Evolutionary conservation across 2,797 vertebrate genomes (phyloP).

Genomic region (Acanthornis magna): DNA sequence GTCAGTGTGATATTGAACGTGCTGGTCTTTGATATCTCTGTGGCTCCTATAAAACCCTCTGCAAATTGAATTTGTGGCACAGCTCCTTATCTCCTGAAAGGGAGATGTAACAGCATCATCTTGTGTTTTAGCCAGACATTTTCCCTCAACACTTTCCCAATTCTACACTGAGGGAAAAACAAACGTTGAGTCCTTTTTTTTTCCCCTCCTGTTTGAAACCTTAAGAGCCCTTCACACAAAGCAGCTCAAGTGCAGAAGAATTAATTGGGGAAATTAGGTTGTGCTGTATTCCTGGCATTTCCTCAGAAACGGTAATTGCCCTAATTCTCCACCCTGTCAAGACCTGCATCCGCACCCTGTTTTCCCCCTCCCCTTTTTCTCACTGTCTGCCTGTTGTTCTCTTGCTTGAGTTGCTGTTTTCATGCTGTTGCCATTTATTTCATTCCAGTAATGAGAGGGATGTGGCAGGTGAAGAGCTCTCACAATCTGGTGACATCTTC

Average conservation of each 20-base stretch:
- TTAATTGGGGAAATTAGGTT: conserved; percentile 70
- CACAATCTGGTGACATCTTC: conserved; percentile 29
- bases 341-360: conserved; percentile 1
- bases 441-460: conserved; percentile 53
- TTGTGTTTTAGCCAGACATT: background rate
- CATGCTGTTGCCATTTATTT: conserved; percentile 53
- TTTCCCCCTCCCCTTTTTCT: background rate
- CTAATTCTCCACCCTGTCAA: conserved; percentile 34
- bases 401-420: conserved; percentile 55
- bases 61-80: background rate
- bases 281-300: conserved; percentile 53
- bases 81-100: conserved; percentile 17
- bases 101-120: conserved; percentile 24
- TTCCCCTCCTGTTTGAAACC: background rate
- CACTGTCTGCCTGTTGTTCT: conserved; percentile 30
- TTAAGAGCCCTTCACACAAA: conserved; percentile 44
- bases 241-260: conserved; percentile 51
- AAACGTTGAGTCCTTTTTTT: background rate
- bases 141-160: background rate
- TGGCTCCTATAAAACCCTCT: background rate
- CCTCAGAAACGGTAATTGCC: conserved; percentile 53
- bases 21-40: background rate
- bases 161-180: conserved; percentile 15
- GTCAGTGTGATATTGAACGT: conserved; percentile 23
- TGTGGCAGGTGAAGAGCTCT: conserved; percentile 57